Evolutionary conservation across 2,888 invertebrate species (phyloP).

Genomic region (Phengaris arion): DNA sequence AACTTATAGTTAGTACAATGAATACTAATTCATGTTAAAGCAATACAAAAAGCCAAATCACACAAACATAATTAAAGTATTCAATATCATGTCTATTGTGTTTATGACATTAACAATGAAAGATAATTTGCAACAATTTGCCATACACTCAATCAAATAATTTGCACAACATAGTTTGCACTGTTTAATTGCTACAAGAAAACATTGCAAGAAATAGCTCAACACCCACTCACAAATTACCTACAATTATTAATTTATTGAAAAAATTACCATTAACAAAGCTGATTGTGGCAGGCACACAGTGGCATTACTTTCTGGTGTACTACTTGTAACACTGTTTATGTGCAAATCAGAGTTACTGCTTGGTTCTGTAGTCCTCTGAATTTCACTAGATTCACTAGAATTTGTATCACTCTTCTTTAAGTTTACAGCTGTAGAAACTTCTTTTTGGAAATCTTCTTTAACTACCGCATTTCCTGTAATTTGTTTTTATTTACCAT

Average conservation of each 20-base stretch:
- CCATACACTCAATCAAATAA: no score
- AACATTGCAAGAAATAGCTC: no score
- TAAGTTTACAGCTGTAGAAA: not conserved
- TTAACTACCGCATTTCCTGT: constrained; percentile 27
- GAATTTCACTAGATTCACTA: not conserved
- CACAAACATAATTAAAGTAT: no score
- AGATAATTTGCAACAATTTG: no score
- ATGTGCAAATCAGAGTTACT: not conserved
- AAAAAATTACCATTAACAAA: constrained; percentile 1
- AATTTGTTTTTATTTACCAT: constrained; percentile 26
- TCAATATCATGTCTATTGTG: no score
- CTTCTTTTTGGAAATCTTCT: constrained; percentile 6
- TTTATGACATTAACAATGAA: no score
- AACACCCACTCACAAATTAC: no score
- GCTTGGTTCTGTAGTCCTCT: not conserved
- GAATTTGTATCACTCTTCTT: not conserved
- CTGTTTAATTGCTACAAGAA: no score
- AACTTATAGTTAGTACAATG: not conserved
- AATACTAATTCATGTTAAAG: no score
- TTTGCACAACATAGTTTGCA: no score
- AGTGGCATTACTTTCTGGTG: constrained; percentile 1
- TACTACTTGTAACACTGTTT: constrained; percentile 26
- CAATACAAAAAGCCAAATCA: no score
- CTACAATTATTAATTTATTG: not conserved
- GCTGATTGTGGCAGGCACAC: not conserved